Base-by-base conservation (phyloP, 1,140 invertebrate species). In the Dolichoris vasculosae region DNA sequence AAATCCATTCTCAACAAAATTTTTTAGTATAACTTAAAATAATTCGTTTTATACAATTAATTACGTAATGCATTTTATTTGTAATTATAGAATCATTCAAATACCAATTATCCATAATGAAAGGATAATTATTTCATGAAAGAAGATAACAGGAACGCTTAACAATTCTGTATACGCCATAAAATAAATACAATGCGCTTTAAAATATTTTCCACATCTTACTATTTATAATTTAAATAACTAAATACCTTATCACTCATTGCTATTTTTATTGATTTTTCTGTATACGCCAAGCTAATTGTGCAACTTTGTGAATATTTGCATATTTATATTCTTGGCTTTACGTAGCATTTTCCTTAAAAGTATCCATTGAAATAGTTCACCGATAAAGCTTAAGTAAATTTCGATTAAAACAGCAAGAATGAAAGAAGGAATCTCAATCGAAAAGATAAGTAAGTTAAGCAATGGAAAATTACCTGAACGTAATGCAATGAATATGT, bases 171-270 rank as follows among this genome's bases (percentile, higher is more conserved):
- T n/a, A 46, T 20, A 30, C 43, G 64, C 43, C n/a, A 43, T 81
- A 69, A 71, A 69, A 71, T n/a, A n/a, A n/a, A n/a, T n/a, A n/a
- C n/a, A n/a, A n/a, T n/a, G n/a, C n/a, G n/a, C n/a, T n/a, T n/a
- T n/a, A n/a, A n/a, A n/a, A n/a, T n/a, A n/a, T 67, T 81, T 81
- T 81, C 79, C 79, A 69, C 63, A 51, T 64, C 79, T 51, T 51
- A 35, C 64, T 51, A 82, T 82, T 43, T 64, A 71, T 82, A 82
- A 82, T 82, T 82, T 82, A 82, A 48, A 26, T 46, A n/a, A n/a
- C n/a, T n/a, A n/a, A n/a, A n/a, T 30, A 43, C 26, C 64, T 69
- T 43, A 71, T 64, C 79, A 51, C 64, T 71, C 79, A 35, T 17
- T 38, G 40, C 30, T 82, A 69, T 46, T 67, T 80, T 80, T 67